Base-by-base conservation (phyloP, 2,113 vertebrate species). In the Dicentrarchus labrax region DNA sequence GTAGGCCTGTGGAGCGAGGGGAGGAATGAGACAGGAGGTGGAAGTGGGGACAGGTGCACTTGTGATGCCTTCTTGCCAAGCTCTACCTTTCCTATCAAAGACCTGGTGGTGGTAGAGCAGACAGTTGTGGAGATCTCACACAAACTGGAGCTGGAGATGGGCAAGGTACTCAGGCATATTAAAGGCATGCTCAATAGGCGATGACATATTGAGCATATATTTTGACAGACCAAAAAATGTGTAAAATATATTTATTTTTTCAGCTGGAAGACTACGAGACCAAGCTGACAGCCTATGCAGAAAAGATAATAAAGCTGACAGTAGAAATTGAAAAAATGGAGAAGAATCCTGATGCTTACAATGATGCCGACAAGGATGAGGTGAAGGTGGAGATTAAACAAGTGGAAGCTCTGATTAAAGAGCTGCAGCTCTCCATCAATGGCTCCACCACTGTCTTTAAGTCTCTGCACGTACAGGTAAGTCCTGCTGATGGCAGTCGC, bases 221-320 rank as follows among this genome's bases (percentile, higher is more conserved):
- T 17, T 5, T 56, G 0, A 50, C 2, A 47, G 22, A 38, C 43
- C 47, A 13, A 67, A 62, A 61, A 30, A n/a, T 38, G 0, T 66
- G 4, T 30, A 24, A 66, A 50, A 24, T 41, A 0, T 11, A 43
- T 61, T 47, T 54, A 51, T 47, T 60, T 8, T 89, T 92, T 59
- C 82, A 98, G 97, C 90, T 98, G 43, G 94, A 72, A 60, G 85
- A 96, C 11, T 98, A 96, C 62, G 93, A 95, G 67, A 74, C 84
- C 61, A 92, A 83, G 80, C 86, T 98, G 77, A 89, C 86, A 19
- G 2, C 93, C 0, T 98, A 97, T 72, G 93, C 96, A 71, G 91
- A 96, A 83, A 96, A 86, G 78, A 94, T 98, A 8, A 9, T 59
- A 19, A 96, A 96, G 78, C 59, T 99, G 76, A 97, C 96, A 12